Evolutionary conservation across 2,888 invertebrate genomes (phyloP).

Genomic region (Cecidostiba fungosa): DNA sequence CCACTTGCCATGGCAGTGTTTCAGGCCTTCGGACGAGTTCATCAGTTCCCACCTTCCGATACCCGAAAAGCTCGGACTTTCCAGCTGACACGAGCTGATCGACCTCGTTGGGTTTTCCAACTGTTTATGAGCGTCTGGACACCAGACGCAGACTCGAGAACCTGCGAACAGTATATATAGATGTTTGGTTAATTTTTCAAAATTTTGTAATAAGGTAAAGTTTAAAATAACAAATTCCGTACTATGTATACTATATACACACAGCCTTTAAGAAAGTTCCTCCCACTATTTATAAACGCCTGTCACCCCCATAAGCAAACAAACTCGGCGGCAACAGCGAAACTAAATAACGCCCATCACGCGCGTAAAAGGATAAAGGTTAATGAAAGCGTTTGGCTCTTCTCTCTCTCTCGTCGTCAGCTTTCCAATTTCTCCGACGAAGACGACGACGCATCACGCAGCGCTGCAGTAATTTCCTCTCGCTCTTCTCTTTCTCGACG

Average conservation of each 20-base stretch:
- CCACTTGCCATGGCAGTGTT: constrained; percentile 64
- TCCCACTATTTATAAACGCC: too few relatives aligned
- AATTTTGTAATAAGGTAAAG: too few relatives aligned
- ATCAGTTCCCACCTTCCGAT: constrained; percentile 61
- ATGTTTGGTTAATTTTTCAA: not conserved
- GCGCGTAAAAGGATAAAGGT: constrained; percentile 14
- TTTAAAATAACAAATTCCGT: too few relatives aligned
- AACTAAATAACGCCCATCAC: not conserved
- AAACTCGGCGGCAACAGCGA: not conserved
- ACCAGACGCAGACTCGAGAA: constrained; percentile 59
- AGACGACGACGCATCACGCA: not conserved
- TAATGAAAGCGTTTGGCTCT: constrained; percentile 33
- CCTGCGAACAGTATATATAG: constrained; percentile 46
- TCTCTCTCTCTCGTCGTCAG: not conserved
- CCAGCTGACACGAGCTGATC: constrained; percentile 35
- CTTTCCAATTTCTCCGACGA: not conserved
- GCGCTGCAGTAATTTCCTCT: constrained; percentile 40
- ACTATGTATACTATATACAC: too few relatives aligned
- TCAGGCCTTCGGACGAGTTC: not conserved
- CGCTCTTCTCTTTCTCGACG: too few relatives aligned
- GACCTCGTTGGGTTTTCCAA: not conserved
- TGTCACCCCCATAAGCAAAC: not conserved
- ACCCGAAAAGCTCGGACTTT: constrained; percentile 49
- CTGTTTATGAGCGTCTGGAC: constrained; percentile 8
- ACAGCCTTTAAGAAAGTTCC: too few relatives aligned